Conservation (phyloP, 2,113 vertebrate genomes). For the Stigmatopora nigra region DNA sequence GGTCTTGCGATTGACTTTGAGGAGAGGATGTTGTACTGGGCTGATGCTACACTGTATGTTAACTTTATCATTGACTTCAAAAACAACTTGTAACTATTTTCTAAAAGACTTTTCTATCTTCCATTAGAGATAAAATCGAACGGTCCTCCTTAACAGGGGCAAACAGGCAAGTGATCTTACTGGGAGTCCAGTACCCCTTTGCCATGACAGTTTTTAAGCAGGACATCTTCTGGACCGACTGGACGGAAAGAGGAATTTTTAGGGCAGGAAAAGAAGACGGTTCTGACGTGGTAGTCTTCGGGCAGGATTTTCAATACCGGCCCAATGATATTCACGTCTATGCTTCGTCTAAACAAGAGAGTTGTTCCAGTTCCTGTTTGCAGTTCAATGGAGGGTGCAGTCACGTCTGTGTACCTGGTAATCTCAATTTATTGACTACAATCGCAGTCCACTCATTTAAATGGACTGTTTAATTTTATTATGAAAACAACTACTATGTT, state of each 20-base stretch:
- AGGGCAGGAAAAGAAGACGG: conserved; percentile 86
- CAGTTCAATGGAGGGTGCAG: conserved; percentile 94
- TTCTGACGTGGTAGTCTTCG: conserved; percentile 73
- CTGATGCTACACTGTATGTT: conserved; percentile 61
- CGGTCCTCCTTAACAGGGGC: conserved; percentile 74
- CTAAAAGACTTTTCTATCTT: background rate
- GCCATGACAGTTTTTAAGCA: conserved; percentile 81
- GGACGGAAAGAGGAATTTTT: conserved; percentile 75
- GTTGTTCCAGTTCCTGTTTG: conserved; percentile 81
- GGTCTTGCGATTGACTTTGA: conserved; percentile 64
- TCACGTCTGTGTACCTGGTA: conserved; percentile 85
- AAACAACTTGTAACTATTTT: background rate
- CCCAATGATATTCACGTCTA: conserved; percentile 79
- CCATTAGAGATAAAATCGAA: conserved; percentile 82
- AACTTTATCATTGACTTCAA: background rate
- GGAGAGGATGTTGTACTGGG: conserved; percentile 71
- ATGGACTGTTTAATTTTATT: too few species aligned
- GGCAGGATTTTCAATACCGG: conserved; percentile 64
- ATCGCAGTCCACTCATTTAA: background rate
- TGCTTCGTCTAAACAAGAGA: conserved; percentile 73
- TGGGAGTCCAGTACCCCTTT: conserved; percentile 73
- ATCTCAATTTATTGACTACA: conserved; percentile 11
- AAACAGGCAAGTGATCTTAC: conserved; percentile 79
- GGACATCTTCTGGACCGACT: conserved; percentile 90
- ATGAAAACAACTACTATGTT: too few species aligned